Conservation (phyloP, 2,797 vertebrate genomes). For the Xyrichtys novacula region DNA sequence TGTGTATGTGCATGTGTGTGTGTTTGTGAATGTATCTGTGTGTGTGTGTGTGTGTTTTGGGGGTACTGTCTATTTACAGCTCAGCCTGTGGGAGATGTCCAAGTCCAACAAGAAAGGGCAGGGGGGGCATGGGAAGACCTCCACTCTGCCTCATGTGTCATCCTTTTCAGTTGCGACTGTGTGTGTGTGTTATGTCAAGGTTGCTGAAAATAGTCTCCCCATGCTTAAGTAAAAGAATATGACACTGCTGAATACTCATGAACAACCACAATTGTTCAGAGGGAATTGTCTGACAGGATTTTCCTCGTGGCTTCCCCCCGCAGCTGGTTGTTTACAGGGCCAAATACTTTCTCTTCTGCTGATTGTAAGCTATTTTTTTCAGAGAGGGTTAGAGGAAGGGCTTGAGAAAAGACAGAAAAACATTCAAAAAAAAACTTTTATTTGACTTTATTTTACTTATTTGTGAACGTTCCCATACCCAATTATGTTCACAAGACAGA, state of each 20-base stretch:
- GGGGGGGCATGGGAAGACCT: slow-evolving; percentile 85
- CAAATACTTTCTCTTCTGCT: slow-evolving; percentile 47
- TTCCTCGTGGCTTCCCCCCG: slow-evolving; percentile 44
- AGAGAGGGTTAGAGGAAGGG: not conserved
- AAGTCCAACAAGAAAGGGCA: slow-evolving; percentile 79
- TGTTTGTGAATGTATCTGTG: slow-evolving; percentile 13
- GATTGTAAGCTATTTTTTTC: slow-evolving; percentile 44
- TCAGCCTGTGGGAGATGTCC: slow-evolving; percentile 84
- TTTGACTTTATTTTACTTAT: slow-evolving; percentile 30
- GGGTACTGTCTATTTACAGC: slow-evolving; percentile 85
- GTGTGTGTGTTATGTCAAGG: slow-evolving; percentile 41
- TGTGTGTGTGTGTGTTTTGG: slow-evolving; percentile 56
- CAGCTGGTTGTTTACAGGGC: slow-evolving; percentile 50
- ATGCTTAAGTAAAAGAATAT: slow-evolving; percentile 53
- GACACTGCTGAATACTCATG: slow-evolving; percentile 47
- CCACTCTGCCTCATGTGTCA: slow-evolving; percentile 75
- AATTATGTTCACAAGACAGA: not conserved
- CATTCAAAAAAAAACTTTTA: slow-evolving; percentile 26
- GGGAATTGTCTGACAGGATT: slow-evolving; percentile 54
- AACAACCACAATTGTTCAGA: slow-evolving; percentile 36
- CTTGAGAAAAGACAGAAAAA: slow-evolving; percentile 5
- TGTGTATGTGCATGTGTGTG: slow-evolving; percentile 16
- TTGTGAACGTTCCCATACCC: slow-evolving; percentile 9
- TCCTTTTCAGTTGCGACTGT: slow-evolving; percentile 65
- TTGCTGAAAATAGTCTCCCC: slow-evolving; percentile 56